Base-by-base conservation (phyloP, 2,113 vertebrate genomes). In the Brachyhypopomus occidentalis region DNA sequence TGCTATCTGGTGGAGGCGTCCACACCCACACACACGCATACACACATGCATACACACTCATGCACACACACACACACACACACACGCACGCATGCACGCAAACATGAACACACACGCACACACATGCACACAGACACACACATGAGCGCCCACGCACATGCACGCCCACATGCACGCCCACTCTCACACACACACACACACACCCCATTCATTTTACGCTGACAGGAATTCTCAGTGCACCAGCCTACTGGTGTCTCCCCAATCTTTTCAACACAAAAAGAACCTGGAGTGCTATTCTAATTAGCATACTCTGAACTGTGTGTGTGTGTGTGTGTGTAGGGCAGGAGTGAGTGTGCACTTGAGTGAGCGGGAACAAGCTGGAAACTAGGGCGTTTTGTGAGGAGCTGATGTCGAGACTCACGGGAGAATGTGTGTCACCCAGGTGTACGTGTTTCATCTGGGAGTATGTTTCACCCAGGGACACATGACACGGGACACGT, bases 311-410 rank as follows among this genome's bases (percentile, higher is more conserved):
- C 74, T 77, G 38, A 70, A 56, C 30, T 71, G 36, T 56, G 16
- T 56, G 19, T 48, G 38, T 77, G n/a, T 41, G 27, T 63, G 30
- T 76, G 4, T 59, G 11, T 27, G 75, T 77, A 23, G 52, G 38
- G 25, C 59, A 14, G 34, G 8, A 48, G 38, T 22, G 25, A 7
- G 52, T 72, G 41, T 74, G 25, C 58, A 48, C 34, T 2, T 16
- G 36, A 19, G 62, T 56, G 20, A 77, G 75, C 72, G 64, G 25
- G 58, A 66, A 72, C 67, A 63, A 72, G 55, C 58, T 82, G 36
- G 45, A 77, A 83, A 77, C 58, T 83, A 83, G 81, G 81, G 77
- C 81, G 74, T 41, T 41, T 48, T 22, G 72, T 19, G 63, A 80
- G 60, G 52, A 72, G 69, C 59, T 9, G 59, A 75, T 83, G 67